Percentiles rank a stretch among this genome's conserved stretches.
These are phyloP conservation scores for Danaus melanippus DNA, from an alignment of 1,140 invertebrate species.

Conservation along the genomic window DNA sequence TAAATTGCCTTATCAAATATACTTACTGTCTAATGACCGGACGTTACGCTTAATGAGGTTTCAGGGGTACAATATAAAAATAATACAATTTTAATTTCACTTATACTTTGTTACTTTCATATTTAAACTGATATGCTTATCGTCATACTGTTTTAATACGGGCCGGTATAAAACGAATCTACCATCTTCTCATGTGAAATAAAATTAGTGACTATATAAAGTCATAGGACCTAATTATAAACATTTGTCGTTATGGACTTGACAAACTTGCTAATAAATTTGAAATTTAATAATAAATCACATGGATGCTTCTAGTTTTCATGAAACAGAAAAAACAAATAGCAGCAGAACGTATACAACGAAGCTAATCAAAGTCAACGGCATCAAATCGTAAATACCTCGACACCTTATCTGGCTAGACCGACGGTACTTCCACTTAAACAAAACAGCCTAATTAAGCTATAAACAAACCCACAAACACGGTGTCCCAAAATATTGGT, in stretches of 20 bases:
- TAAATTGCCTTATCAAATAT: constrained; percentile 61
- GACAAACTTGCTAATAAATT: constrained; percentile 17
- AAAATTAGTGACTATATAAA: not conserved
- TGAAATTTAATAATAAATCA: too few species aligned
- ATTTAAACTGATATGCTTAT: constrained; percentile 10
- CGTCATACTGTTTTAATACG: not conserved
- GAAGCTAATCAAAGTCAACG: constrained; percentile 35
- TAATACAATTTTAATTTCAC: constrained; percentile 20
- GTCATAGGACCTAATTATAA: constrained; percentile 3
- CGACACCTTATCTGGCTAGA: constrained; percentile 65
- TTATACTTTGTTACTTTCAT: constrained; percentile 16
- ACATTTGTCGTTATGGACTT: constrained; percentile 8
- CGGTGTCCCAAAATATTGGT: constrained; percentile 55
- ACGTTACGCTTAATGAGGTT: constrained; percentile 44
- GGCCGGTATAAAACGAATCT: not conserved
- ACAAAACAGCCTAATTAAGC: constrained; percentile 72
- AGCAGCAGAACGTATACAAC: constrained; percentile 46
- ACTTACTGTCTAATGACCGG: constrained; percentile 41
- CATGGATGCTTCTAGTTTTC: constrained; percentile 11
- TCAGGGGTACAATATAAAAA: constrained; percentile 9
- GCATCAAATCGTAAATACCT: constrained; percentile 67
- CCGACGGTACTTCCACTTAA: constrained; percentile 50
- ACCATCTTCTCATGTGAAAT: not conserved
- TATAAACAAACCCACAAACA: constrained; percentile 69
- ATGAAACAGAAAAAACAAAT: constrained; percentile 35